A percentile compares a stretch with the other conserved stretches of the same genome.
phyloP scores from a whole-genome alignment of 2,888 invertebrate species.

The Meteorus colon region DNA sequence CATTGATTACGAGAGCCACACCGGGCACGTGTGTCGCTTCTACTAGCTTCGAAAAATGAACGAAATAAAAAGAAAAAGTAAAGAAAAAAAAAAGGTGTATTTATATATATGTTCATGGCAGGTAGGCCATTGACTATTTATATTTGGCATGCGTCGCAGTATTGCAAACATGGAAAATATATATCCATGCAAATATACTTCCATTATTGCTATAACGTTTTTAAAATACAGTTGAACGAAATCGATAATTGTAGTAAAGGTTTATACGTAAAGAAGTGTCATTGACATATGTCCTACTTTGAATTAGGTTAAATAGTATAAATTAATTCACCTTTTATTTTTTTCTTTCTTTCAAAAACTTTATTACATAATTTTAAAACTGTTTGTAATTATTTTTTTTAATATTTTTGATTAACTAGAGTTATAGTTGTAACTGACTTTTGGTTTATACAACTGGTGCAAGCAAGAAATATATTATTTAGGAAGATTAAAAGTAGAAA shows the following conservation, averaged over 20 bases:
- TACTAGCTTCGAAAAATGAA: conserved; percentile 8
- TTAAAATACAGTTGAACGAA: conserved; percentile 31
- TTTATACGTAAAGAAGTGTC: conserved; percentile 15
- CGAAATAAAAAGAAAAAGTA: neutral
- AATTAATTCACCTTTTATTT: neutral
- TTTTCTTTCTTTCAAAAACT: neutral
- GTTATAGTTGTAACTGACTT: neutral
- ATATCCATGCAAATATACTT: neutral
- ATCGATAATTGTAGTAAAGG: conserved; percentile 47
- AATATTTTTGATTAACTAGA: neutral
- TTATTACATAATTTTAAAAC: neutral
- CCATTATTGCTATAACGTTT: neutral
- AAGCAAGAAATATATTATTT: neutral
- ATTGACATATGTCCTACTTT: conserved; percentile 31
- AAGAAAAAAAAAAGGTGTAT: neutral
- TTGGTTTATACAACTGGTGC: neutral
- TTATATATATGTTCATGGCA: neutral
- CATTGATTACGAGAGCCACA: conserved; percentile 42
- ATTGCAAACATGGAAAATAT: neutral
- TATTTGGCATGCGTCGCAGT: neutral
- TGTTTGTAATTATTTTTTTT: neutral
- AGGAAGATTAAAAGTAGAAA: conserved; percentile 34
- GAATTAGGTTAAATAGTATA: conserved; percentile 38
- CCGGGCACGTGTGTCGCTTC: conserved; percentile 20
- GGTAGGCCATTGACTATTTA: neutral